phyloP scores from a whole-genome alignment of 2,797 vertebrate species.

The Megaceryle alcyon region DNA sequence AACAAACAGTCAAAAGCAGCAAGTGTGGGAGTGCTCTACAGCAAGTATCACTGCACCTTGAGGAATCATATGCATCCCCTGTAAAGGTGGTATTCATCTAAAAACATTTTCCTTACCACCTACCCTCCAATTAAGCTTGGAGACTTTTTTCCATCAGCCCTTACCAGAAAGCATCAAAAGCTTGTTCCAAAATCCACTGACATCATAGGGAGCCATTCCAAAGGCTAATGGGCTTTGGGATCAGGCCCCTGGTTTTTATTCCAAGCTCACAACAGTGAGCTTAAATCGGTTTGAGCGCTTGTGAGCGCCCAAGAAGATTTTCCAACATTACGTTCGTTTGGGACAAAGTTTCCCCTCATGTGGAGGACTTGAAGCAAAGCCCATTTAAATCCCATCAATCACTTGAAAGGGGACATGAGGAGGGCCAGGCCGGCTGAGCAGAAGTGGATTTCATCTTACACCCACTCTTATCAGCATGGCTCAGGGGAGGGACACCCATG shows the following conservation, averaged over 20 bases:
- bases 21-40: not conserved
- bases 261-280: slow-evolving; percentile 14
- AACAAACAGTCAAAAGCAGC: not conserved
- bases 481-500: not conserved
- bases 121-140: not conserved
- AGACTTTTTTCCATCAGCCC: slow-evolving; percentile 42
- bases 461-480: not conserved
- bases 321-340: not conserved
- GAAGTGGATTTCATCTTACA: not conserved
- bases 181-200: slow-evolving; percentile 55
- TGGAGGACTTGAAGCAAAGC: not conserved
- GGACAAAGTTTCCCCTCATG: not conserved
- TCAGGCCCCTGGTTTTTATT: slow-evolving; percentile 16
- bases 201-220: slow-evolving; percentile 66
- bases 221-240: slow-evolving; percentile 66
- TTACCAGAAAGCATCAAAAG: slow-evolving; percentile 47
- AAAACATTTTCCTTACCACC: slow-evolving; percentile 9
- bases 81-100: not conserved
- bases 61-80: not conserved
- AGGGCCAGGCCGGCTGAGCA: not conserved
- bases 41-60: not conserved
- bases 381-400: not conserved
- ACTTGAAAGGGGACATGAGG: not conserved
- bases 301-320: not conserved
- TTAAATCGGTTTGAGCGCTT: fast-evolving